Percentiles rank a stretch among this genome's conserved stretches.
Evolutionary conservation across 2,797 vertebrate genomes (phyloP).

Genomic region (Microchirus variegatus): DNA sequence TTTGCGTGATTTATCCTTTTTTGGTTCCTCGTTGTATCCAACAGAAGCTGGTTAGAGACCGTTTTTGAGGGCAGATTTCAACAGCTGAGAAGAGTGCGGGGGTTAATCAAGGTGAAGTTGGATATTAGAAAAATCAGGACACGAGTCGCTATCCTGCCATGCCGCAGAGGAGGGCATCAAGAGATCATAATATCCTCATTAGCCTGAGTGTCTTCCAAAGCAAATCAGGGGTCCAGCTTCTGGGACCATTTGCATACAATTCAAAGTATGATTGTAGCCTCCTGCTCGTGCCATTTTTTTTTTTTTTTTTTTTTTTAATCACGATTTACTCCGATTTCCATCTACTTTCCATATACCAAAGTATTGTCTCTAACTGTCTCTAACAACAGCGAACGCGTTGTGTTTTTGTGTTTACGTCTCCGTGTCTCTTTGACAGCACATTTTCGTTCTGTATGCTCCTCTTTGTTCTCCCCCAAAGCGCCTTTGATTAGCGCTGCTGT

Average conservation of each 20-base stretch:
- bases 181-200: constrained; percentile 81
- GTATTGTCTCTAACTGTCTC: no score
- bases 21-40: no score
- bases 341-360: constrained; percentile 75
- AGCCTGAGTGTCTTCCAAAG: constrained; percentile 72
- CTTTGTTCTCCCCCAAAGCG: constrained; percentile 74
- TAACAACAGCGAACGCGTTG: no score
- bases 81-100: constrained; percentile 61
- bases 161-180: constrained; percentile 70
- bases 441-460: constrained; percentile 64
- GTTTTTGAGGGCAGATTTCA: constrained; percentile 61
- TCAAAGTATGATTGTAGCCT: constrained; percentile 79
- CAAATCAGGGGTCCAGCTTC: constrained; percentile 75
- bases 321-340: constrained; percentile 78
- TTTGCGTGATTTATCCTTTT: no score
- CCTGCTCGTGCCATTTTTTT: constrained; percentile 73
- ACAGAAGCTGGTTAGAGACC: no score
- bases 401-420: no score
- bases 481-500: constrained; percentile 76
- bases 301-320: no score
- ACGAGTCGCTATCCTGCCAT: constrained; percentile 70
- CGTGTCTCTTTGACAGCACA: constrained; percentile 60
- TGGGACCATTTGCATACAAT: constrained; percentile 81
- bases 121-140: constrained; percentile 78
- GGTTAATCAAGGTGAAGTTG: constrained; percentile 81